Evolutionary conservation across 2,888 invertebrate species (phyloP), one percentile per base, ranked within the genome.

Genomic region (Drosophila melanosoma): DNA sequence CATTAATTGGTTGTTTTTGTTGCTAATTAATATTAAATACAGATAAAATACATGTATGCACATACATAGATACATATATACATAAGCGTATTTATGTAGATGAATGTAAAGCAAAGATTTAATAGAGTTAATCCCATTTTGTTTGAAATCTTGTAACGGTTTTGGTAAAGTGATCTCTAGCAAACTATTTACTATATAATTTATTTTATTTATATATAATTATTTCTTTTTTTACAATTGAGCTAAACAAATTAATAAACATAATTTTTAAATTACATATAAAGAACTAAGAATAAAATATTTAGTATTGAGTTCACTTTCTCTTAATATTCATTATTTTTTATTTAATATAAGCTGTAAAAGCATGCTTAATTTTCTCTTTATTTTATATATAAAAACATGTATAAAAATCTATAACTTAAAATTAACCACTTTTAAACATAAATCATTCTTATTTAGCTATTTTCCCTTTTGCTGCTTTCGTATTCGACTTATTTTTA

Each of bases 21-120:
- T 58, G 40, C 32, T 29, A 32, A 23, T 53, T 59, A 53, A 38
- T 59, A 59, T 65, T 54, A 52, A 67, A 49, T 36, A 36, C 15
- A 36, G 23, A 42, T 72, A 26, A 61, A 68, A 40, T n/a, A 52
- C 17, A 36, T 35, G 20, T 3, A 20, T n/a, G 26, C 15, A 32
- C 3, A 52, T 1, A 8, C 3, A 54, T 10, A 11, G 1, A 52
- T 17, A 17, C 3, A 10, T 17, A 38, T 1, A 12, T 20, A 7
- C 20, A 20, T 12, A 45, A 7, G 45, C 20, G 7, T 3, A 15
- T 15, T 45, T 45, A 45, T 45, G 3, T 20, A 12, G 7, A 20
- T 45, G 12, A 23, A n/a, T 40, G n/a, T 45, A 12, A 15, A 23
- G 20, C 12, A 3, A 45, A 45, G 45, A 1, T 20, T 12, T 12